Conservation (phyloP, 2,113 vertebrate genomes). For the Mugil cephalus region DNA sequence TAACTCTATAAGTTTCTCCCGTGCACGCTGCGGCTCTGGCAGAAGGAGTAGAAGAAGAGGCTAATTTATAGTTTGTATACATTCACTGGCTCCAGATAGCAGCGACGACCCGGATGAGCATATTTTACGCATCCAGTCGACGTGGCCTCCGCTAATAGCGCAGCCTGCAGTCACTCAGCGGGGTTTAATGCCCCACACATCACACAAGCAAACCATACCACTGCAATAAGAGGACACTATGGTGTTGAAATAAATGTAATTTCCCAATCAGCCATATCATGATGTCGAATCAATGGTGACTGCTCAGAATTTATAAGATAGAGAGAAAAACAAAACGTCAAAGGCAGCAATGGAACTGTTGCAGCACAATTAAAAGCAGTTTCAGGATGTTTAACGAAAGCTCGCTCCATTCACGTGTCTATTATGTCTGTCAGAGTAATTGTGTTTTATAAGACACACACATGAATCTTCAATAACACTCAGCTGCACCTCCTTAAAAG, state of each 20-base stretch:
- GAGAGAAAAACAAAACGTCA: too few species aligned
- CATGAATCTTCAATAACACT: constrained; percentile 71
- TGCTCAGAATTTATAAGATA: background rate
- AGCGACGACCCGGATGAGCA: constrained; percentile 83
- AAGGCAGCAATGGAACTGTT: background rate
- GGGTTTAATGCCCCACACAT: background rate
- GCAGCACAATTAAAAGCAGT: constrained; percentile 20
- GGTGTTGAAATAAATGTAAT: constrained; percentile 46
- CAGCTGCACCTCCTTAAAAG: constrained; percentile 22
- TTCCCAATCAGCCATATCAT: constrained; percentile 37
- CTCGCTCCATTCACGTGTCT: constrained; percentile 54
- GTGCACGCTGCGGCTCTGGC: constrained; percentile 71
- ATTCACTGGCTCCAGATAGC: constrained; percentile 92
- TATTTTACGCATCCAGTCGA: constrained; percentile 84
- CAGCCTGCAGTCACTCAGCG: constrained; percentile 43
- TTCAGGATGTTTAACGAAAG: constrained; percentile 47
- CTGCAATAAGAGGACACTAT: background rate
- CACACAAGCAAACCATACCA: constrained; percentile 4
- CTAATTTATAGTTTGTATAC: constrained; percentile 94
- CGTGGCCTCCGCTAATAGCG: constrained; percentile 85
- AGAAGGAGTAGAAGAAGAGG: constrained; percentile 56
- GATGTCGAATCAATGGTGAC: constrained; percentile 17
- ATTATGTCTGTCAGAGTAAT: constrained; percentile 74
- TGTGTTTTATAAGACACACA: constrained; percentile 68
- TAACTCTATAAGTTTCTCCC: constrained; percentile 30